A percentile compares a stretch with the other conserved stretches of the same genome.
Conservation (phyloP, 2,113 vertebrate genomes). For the Ageneiosus marmoratus region DNA sequence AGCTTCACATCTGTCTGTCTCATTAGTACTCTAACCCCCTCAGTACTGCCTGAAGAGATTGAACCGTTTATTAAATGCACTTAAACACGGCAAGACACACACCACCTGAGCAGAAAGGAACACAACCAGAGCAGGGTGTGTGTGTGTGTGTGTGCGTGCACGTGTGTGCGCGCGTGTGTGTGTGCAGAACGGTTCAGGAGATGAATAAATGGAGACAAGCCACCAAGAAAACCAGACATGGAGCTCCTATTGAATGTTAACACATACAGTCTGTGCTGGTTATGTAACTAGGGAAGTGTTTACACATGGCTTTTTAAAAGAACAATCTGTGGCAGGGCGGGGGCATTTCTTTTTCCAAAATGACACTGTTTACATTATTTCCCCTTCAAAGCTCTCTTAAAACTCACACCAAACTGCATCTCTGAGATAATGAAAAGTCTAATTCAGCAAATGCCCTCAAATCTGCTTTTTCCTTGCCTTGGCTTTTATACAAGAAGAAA, state of each 20-base stretch:
- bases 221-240: constrained; percentile 68
- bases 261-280: constrained; percentile 54
- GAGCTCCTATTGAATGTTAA: constrained; percentile 62
- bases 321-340: constrained; percentile 35
- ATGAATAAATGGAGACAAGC: constrained; percentile 59
- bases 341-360: constrained; percentile 16
- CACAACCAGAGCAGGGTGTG: constrained; percentile 50
- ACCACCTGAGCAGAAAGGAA: constrained; percentile 38
- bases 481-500: not conserved
- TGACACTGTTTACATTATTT: constrained; percentile 28
- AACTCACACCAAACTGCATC: constrained; percentile 19
- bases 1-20: constrained; percentile 21
- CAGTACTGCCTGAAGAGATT: constrained; percentile 17
- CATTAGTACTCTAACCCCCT: constrained; percentile 40
- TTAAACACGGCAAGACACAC: constrained; percentile 37
- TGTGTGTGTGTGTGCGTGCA: constrained; percentile 14
- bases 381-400: constrained; percentile 23
- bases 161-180: constrained; percentile 12
- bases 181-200: constrained; percentile 61
- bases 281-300: constrained; percentile 73
- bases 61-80: constrained; percentile 50
- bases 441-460: constrained; percentile 28
- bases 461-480: not conserved
- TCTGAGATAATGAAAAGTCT: constrained; percentile 18
- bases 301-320: constrained; percentile 62